Base-by-base conservation (phyloP, 35 echinoderm and acorn worm species). In the Ophiothrix spiculata region DNA sequence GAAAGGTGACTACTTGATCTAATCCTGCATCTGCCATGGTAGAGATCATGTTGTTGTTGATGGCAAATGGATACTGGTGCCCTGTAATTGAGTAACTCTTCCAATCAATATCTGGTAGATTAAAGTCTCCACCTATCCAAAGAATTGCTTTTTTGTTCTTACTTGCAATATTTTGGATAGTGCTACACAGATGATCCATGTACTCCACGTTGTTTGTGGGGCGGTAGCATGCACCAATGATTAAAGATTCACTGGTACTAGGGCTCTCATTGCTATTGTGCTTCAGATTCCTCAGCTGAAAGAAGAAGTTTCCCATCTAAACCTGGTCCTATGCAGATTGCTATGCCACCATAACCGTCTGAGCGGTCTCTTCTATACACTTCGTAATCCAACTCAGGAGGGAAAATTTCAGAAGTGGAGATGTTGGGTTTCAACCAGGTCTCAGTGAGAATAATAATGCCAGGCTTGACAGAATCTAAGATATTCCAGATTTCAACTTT, bases 91-190 rank as follows among this genome's bases (percentile, higher is more conserved):
- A 82, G 85, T 21, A 46, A 12, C 33, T 31, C 31, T 42, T 17
- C 85, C 85, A 87, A 38, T 87, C 77, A 80, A 87, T 87, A 74
- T 87, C 85, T n/a, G 85, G 85, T 17, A 87, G 76, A 39, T 87
- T 87, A 37, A 87, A 87, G 85, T 87, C 76, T 12, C 85, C 85
- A 87, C 75, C 85, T 14, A 87, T 40, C 85, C 85, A 87, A 37
- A 80, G 16, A 82, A 86, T 36, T 79, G 83, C 82, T 80, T 87
- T 87, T 35, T 80, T 87, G 76, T 87, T 3, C 13, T 80, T 8
- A 31, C 31, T 81, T 34, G 36, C 32, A 39, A 87, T 81, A 8
- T 80, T 21, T 6, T 37, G 38, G 33, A 87, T 80, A 15, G 25
- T 87, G 39, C 36, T 56, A 39, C 85, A 87, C 6, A 87, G 77